A percentile compares a stretch with the other conserved stretches of the same genome.
Conservation (phyloP, 2,888 invertebrate genomes). For the Margaritifera margaritifera region DNA sequence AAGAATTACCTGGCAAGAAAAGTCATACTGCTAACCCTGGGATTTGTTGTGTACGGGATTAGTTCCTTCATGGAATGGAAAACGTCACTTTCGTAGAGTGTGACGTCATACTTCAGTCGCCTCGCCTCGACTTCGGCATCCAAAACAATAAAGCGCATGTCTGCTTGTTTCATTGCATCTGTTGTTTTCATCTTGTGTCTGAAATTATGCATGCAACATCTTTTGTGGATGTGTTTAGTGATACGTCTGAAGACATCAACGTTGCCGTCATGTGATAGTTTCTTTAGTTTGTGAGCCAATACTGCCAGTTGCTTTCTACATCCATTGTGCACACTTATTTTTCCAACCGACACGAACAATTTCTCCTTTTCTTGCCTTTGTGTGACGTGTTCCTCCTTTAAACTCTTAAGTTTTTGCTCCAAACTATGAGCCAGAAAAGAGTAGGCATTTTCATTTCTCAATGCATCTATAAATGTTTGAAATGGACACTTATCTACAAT, state of each 20-base stretch:
- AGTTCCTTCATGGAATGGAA: neutral
- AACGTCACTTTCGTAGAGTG: conserved; percentile 8
- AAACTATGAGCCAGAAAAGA: conserved; percentile 17
- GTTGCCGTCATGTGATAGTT: conserved; percentile 8
- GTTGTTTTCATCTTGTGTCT: neutral
- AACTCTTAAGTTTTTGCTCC: conserved; percentile 1
- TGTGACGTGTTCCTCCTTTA: neutral
- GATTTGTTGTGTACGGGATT: conserved; percentile 6
- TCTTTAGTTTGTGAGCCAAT: conserved; percentile 17
- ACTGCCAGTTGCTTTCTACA: conserved; percentile 9
- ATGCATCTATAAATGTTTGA: conserved; percentile 9
- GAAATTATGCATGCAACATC: neutral
- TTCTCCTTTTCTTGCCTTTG: neutral
- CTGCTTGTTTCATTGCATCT: conserved; percentile 3
- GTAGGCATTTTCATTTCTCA: conserved; percentile 15
- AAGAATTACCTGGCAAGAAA: conserved; percentile 6
- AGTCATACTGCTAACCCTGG: conserved; percentile 6
- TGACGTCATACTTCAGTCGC: conserved; percentile 11
- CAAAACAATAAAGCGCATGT: conserved; percentile 18
- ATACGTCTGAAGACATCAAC: neutral
- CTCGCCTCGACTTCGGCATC: conserved; percentile 21
- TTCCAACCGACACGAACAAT: conserved; percentile 16
- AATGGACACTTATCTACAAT: conserved; percentile 8
- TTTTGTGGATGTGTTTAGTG: too few relatives aligned
- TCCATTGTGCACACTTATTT: conserved; percentile 8